Conservation (phyloP, 1,140 invertebrate species). For the Hermetia illucens region DNA sequence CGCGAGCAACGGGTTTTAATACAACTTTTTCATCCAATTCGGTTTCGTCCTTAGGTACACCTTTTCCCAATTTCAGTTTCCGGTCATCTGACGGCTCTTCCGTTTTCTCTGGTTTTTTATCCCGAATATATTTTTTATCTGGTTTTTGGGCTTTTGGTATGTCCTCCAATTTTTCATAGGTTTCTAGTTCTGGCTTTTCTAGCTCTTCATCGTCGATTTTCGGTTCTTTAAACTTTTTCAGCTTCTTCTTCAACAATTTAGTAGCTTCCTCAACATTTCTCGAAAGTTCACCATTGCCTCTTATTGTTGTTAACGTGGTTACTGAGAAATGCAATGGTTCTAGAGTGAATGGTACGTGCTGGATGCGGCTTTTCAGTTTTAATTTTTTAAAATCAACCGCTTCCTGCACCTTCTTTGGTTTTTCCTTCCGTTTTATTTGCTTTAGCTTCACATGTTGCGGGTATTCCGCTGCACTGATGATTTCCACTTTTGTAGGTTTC, state of each 20-base stretch:
- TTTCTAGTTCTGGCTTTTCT: conserved; percentile 14
- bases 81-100: conserved; percentile 7
- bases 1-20: conserved; percentile 33
- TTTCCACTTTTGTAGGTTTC: conserved; percentile 10
- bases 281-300: conserved; percentile 21
- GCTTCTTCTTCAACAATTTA: conserved; percentile 16
- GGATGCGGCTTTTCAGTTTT: conserved; percentile 25
- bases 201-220: conserved; percentile 13
- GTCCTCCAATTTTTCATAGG: conserved; percentile 11
- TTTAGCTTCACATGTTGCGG: conserved; percentile 21
- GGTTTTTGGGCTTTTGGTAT: conserved; percentile 11
- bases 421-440: conserved; percentile 26
- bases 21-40: conserved; percentile 33
- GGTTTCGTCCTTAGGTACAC: conserved; percentile 15
- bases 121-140: conserved; percentile 21
- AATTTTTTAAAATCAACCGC: conserved; percentile 21
- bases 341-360: conserved; percentile 20
- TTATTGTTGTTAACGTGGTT: conserved; percentile 15
- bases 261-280: conserved; percentile 24
- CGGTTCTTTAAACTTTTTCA: conserved; percentile 17
- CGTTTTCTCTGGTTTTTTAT: conserved; percentile 14
- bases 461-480: conserved; percentile 13
- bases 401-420: conserved; percentile 29
- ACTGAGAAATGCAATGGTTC: conserved; percentile 18
- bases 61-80: conserved; percentile 22